Evolutionary conservation across 1,140 invertebrate species (phyloP), one percentile per base, ranked within the genome.

Genomic region (Drosophila equinoxialis): DNA sequence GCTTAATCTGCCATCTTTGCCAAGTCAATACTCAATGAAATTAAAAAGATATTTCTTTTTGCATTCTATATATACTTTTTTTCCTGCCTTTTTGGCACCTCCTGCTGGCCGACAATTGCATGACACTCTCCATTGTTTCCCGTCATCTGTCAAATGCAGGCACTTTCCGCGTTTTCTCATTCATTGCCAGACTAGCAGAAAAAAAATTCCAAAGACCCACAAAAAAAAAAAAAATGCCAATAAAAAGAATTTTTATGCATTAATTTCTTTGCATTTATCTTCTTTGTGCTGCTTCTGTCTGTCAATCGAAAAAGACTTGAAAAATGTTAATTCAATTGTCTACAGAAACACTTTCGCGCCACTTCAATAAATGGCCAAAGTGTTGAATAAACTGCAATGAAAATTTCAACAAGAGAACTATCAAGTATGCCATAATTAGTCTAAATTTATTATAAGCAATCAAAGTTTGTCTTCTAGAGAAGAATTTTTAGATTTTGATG

Each of bases 241-340:
- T 89, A 51, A 87, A 80, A 79, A 69, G 79, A 72, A 87, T 77
- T 86, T 86, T 79, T 74, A 79, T 74, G 79, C 79, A 83, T 70
- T 82, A 67, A 76, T 70, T 86, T 71, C 68, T 68, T 67, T 57
- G 45, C 62, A 68, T 65, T 86, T 75, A 61, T 76, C 68, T 71
- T 51, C 30, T 7, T 55, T 37, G 23, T 26, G 23, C 23, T 26
- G 33, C 41, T 54, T 5, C 30, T 30, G 30, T 69, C 45, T 51
- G 45, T 51, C 54, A 67, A 74, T 65, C 65, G 70, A 45, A 54
- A 62, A 48, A 39, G 59, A 54, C 57, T 70, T 66, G 42, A 55
- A 57, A 69, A 69, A 78, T 83, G 63, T 70, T 85, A 86, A 79
- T 76, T 66, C 79, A 73, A 73, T 75, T 72, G 57, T 30, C 17